These are phyloP conservation scores for Peromyscus polionotus DNA, from an alignment of 2,113 vertebrate genomes.

Conservation along the genomic window DNA sequence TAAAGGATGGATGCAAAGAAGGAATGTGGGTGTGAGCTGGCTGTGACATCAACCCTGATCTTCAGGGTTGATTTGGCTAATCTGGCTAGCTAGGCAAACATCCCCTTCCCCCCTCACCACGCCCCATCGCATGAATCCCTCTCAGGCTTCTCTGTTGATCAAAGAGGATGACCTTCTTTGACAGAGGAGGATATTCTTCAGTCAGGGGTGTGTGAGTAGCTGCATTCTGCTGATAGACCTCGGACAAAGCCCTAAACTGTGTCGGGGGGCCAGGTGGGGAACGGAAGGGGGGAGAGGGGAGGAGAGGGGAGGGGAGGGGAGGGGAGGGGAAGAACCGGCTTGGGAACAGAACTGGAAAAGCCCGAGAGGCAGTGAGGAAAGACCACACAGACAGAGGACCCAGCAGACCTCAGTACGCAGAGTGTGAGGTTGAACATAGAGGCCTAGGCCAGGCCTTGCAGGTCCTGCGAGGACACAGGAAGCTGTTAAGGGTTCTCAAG, in stretches of 20 bases:
- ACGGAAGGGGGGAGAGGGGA: neutral
- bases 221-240: neutral
- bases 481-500: neutral
- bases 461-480: neutral
- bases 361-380: neutral
- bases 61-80: neutral
- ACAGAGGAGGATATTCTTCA: neutral
- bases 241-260: neutral
- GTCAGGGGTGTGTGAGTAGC: neutral
- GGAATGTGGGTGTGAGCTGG: neutral
- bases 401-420: neutral
- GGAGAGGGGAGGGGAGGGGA: neutral
- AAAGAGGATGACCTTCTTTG: neutral
- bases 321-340: neutral
- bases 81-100: neutral
- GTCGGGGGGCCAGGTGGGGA: neutral
- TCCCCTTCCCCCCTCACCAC: neutral
- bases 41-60: neutral
- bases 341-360: neutral
- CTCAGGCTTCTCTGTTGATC: no score
- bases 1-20: neutral
- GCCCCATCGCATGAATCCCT: neutral
- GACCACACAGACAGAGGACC: neutral
- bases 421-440: neutral
- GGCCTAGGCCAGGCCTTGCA: neutral